A percentile compares a stretch with the other conserved stretches of the same genome.
These are phyloP conservation scores for Melanargia galathea DNA, from an alignment of 2,888 invertebrate genomes.

Conservation along the genomic window DNA sequence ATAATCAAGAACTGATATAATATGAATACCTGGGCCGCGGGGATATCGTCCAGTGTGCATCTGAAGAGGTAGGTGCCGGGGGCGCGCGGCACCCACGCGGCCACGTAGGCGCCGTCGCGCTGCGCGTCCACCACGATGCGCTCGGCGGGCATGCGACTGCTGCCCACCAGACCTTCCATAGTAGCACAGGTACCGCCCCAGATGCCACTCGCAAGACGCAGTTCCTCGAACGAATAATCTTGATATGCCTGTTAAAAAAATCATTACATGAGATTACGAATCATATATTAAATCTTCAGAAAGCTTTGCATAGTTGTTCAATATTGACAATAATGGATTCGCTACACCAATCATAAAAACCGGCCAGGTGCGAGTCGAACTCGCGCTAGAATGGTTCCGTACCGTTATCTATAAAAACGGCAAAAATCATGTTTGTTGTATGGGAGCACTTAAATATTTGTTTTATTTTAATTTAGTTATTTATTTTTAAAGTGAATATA, in stretches of 20 bases:
- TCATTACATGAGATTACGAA: neutral
- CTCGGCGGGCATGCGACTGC: conserved; percentile 82
- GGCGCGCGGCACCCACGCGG: conserved; percentile 95
- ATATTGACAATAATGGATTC: no score
- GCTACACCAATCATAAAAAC: no score
- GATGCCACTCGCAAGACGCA: conserved; percentile 83
- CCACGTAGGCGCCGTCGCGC: conserved; percentile 90
- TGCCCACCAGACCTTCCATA: conserved; percentile 56
- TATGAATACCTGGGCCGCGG: conserved; percentile 84
- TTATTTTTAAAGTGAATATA: no score
- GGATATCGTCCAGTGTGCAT: conserved; percentile 93
- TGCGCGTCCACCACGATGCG: conserved; percentile 90
- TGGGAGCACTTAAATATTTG: no score
- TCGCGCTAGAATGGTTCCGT: no score
- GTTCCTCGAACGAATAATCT: conserved; percentile 97
- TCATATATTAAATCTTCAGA: no score
- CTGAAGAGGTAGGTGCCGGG: conserved; percentile 95
- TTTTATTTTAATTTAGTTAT: no score
- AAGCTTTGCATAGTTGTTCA: no score
- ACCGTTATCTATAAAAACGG: no score
- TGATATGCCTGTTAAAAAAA: conserved; percentile 86
- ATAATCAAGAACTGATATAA: neutral
- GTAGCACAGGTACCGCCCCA: conserved; percentile 71
- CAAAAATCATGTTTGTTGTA: no score
- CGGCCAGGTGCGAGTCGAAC: no score